These are phyloP conservation scores for Hipparchia semele DNA, from an alignment of 2,888 invertebrate genomes.

Conservation along the genomic window DNA sequence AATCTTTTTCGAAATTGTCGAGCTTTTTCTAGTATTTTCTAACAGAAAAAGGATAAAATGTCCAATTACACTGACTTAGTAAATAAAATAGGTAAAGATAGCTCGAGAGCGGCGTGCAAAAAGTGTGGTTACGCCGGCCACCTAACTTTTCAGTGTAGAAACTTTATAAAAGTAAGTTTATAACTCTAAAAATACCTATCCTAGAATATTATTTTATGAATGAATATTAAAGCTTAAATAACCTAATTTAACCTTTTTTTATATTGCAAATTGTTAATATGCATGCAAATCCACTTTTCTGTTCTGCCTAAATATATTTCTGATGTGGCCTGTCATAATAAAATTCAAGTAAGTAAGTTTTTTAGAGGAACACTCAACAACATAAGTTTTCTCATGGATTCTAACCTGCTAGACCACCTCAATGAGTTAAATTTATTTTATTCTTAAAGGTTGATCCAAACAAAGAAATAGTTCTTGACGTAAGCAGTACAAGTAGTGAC, in stretches of 20 bases:
- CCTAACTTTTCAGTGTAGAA: slow-evolving; percentile 97
- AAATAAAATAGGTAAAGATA: slow-evolving; percentile 86
- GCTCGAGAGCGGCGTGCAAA: slow-evolving; percentile 93
- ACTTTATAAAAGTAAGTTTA: slow-evolving; percentile 91
- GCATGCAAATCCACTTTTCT: no score
- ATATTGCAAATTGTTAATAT: no score
- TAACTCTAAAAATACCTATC: neutral
- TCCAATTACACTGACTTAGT: slow-evolving; percentile 70
- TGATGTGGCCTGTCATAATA: no score
- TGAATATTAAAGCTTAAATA: no score
- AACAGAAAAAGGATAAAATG: slow-evolving; percentile 49
- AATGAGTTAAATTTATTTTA: neutral
- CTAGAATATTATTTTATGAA: no score
- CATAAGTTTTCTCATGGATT: no score
- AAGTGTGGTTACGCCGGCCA: slow-evolving; percentile 98
- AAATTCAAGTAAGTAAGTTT: no score
- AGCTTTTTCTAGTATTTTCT: slow-evolving; percentile 27
- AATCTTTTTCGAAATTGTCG: neutral
- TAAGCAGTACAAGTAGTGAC: slow-evolving; percentile 97
- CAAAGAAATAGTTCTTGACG: slow-evolving; percentile 95
- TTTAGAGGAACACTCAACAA: no score
- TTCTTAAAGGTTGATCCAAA: slow-evolving; percentile 90
- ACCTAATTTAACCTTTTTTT: no score
- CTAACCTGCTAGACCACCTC: neutral
- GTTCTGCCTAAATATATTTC: no score